Base-by-base conservation (phyloP, 1,140 invertebrate genomes). In the Thalassaphorura encarpata region DNA sequence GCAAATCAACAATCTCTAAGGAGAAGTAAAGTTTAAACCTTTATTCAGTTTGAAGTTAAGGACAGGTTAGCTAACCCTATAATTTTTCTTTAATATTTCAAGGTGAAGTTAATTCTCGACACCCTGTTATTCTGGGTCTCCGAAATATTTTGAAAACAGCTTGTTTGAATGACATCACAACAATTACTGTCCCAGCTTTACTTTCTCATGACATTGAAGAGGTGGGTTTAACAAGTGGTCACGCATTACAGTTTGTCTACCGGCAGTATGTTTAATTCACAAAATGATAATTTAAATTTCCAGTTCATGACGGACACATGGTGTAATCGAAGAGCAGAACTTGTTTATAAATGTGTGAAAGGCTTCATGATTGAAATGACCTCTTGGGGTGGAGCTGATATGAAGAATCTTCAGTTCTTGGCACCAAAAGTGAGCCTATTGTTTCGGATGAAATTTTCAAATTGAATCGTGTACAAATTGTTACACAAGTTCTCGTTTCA, bases 341-440 rank as follows among this genome's bases (percentile, higher is more conserved):
- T 99, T 55, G 85, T 98, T 54, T 92, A 96, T 67, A 99, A 99
- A 74, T 99, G 95, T 76, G 86, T 97, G 19, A 99, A 99, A 78
- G 96, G 95, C 0, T 99, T 97, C 71, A 94, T 98, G 89, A 96
- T 99, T 70, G 95, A 98, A 77, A 93, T 93, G 79, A 84, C 89
- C 5, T 89, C 85, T 1, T 88, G 83, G 83, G 89, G 89, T 56
- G 89, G 89, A 19, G 85, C 89, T 15, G 88, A 93, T 69, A 79
- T 93, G 26, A 84, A 87, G 68, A 94, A 87, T 71, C 76, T 89
- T 39, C 86, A 89, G 70, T 89, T 90, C 72, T 70, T 89, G 51
- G 80, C 89, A 13, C 86, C 87, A 23, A 79, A 81, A 73, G 83
- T 84, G 39, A 52, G 16, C 16, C 40, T n/a, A 54, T 39, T 40